Conservation (phyloP, 2,797 vertebrate species). For the Sebastes melanostomus region DNA sequence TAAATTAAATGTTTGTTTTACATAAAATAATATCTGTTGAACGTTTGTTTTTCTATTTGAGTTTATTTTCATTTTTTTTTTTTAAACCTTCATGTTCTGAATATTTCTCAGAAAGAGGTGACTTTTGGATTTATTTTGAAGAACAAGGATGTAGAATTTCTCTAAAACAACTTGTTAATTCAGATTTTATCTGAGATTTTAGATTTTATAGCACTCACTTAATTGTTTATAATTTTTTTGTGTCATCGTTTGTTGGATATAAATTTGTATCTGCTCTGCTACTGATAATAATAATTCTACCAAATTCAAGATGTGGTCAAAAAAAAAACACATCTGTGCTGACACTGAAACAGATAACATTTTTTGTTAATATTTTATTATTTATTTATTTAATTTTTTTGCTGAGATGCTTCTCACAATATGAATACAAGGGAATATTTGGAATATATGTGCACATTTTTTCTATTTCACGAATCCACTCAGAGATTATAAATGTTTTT, state of each 20-base stretch:
- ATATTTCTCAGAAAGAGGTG: not conserved
- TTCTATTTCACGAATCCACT: not conserved
- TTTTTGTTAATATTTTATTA: not conserved
- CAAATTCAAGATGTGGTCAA: not conserved
- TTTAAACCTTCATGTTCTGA: not conserved
- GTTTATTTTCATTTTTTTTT: not conserved
- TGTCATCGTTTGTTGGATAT: not conserved
- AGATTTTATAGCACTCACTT: not conserved
- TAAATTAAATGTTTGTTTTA: not conserved
- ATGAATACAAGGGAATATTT: not conserved
- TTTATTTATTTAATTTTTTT: not conserved
- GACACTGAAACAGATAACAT: not conserved
- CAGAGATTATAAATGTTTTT: not conserved
- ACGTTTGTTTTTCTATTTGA: not conserved
- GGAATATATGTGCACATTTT: not conserved
- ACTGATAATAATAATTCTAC: not conserved
- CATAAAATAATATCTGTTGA: not conserved
- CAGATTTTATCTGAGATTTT: not conserved
- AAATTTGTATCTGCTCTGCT: fast-evolving
- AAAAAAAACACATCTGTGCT: not conserved
- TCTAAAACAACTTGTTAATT: no score
- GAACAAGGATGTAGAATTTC: no score
- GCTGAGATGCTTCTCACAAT: not conserved
- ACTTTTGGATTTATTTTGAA: no score
- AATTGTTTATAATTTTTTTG: not conserved